Evolutionary conservation across 1,140 invertebrate genomes (phyloP), one percentile per base, ranked within the genome.

Genomic region (Cotesia vestalis): DNA sequence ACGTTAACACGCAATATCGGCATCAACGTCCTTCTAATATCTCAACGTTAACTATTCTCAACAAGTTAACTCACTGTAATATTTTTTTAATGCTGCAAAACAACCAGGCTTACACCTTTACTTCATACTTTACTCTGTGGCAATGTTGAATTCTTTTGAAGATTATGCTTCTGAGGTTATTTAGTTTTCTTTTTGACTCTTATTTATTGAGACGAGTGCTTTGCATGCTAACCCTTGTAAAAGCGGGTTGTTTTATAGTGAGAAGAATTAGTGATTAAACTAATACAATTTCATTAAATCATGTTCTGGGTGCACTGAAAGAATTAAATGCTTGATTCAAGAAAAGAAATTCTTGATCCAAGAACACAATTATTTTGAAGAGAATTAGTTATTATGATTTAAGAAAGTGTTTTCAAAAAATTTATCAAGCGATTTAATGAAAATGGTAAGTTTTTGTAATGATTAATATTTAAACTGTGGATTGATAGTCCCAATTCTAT

Each of bases 1-100:
- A 46, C 40, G 40, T 46, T 52, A 51, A 75, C 75, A 76, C 75
- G 75, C 75, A 70, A 76, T 74, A 74, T 73, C 71, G 72, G 69
- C 69, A 76, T 76, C 72, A 76, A 69, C 6, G 17, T 51, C 53
- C 12, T 70, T 27, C 61, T 69, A 53, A 40, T 20, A 46, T 46
- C 5, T 6, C 11, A 46, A 59, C 61, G 69, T 68, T 61, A 69
- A 73, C 67, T 67, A 70, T 66, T 40, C 14, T 59, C 40, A 71
- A 71, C 60, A 52, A 27, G 27, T 27, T 27, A 27, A 40, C 61
- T 60, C 9, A 57, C 27, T 68, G 17, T 53, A 57, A 38, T 38
- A 35, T 14, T 9, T 27, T 34, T 70, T 70, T 61, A 53, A 17
- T 17, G 66, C 36, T 68, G 34, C 12, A 34, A 62, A 64, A 64